Base-by-base conservation (phyloP, 2,888 invertebrate species). In the Lissocephala sabroskyi region DNA sequence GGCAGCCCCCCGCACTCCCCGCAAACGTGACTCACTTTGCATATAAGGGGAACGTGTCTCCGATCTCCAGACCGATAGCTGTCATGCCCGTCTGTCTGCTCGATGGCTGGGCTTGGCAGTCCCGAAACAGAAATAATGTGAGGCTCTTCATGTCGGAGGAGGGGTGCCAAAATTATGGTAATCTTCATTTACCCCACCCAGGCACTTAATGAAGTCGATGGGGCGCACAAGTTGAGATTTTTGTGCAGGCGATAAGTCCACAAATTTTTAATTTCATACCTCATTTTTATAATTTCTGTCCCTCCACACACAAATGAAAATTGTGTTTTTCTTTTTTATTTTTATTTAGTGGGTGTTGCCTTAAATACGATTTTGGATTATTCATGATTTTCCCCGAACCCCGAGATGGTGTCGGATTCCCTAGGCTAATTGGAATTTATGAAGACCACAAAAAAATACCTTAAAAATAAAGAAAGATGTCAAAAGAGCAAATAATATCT, bases 21-120 rank as follows among this genome's bases (percentile, higher is more conserved):
- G 50, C 33, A 55, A 63, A 68, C 68, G 68, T 68, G 74, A 68
- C 70, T 74, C 62, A 68, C 64, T 56, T 41, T 46, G 45, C 50
- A 50, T 30, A 44, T 30, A 23, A 13, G 10, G 41, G 29, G 19
- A 16, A 35, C 35, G 35, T 35, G 35, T 16, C 52, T 56, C 41
- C 59, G 49, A 49, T 52, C 43, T 65, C 47, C 61, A n/a, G 56
- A 13, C 62, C 53, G 70, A 68, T 68, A 73, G 68, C 56, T 54
- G 55, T 61, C 60, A 55, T 58, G 50, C 9, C 14, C 14, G 1
- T 16, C 14, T 35, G 35, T 35, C 47, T 50, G 29, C 7, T 47
- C 40, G 32, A 36, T 30, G 46, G 46, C 50, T 29, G 42, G 49
- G 28, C 64, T 59, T 32, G 49, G 49, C n/a, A n/a, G n/a, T n/a